phyloP scores from a whole-genome alignment of 1,140 invertebrate species.

The Leptoteleia sp. region DNA sequence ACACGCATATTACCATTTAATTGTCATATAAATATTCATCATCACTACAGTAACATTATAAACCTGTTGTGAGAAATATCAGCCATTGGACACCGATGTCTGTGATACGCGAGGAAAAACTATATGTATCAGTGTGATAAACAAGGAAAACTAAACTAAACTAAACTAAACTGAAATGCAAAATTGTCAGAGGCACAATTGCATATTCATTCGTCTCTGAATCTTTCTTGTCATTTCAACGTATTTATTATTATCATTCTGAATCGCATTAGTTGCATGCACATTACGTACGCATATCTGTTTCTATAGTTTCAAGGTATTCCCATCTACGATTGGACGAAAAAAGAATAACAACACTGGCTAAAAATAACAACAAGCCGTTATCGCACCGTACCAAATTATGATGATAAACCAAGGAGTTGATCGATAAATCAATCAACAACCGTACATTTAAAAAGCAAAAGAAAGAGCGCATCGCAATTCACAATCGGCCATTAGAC shows the following conservation, averaged over 20 bases:
- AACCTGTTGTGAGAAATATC: constrained; percentile 28
- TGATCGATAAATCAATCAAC: too few species aligned
- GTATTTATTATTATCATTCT: constrained; percentile 23
- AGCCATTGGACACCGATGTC: constrained; percentile 30
- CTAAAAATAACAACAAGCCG: too few species aligned
- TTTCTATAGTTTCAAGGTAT: constrained; percentile 19
- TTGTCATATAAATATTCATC: constrained; percentile 2
- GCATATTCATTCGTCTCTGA: constrained; percentile 4
- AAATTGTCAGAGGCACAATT: neutral
- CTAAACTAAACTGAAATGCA: neutral
- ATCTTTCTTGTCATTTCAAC: constrained; percentile 6
- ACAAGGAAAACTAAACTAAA: too few species aligned
- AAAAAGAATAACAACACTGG: constrained; percentile 2
- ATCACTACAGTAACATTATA: constrained; percentile 24
- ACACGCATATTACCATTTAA: neutral
- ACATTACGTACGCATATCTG: constrained; percentile 14
- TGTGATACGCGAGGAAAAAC: neutral
- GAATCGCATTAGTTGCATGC: constrained; percentile 9
- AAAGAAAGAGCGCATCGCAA: constrained; percentile 26
- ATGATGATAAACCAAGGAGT: too few species aligned
- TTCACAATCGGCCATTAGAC: constrained; percentile 46
- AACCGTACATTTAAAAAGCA: neutral
- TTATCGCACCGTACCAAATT: too few species aligned
- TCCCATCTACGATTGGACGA: neutral
- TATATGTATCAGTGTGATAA: neutral